Evolutionary conservation across 2,888 invertebrate genomes (phyloP), one percentile per base, ranked within the genome.

Genomic region (Patella ulyssiponensis): DNA sequence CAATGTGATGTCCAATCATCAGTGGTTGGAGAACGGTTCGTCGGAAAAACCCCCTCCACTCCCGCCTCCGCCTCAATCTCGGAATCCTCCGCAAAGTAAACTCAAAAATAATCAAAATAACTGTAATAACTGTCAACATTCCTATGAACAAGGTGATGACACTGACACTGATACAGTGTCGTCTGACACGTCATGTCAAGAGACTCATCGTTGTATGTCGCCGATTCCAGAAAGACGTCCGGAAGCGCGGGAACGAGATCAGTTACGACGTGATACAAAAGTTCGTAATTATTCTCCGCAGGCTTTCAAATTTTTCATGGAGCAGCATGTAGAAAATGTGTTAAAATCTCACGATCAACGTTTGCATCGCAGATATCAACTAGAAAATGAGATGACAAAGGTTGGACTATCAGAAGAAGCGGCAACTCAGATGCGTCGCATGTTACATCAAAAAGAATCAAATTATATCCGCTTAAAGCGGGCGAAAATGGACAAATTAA

Each of bases 231-330:
- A 98, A 89, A 94, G 98, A 54, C 87, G 97, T 90, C 96, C 96
- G 87, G 96, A 97, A 91, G 96, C 96, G 88, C 95, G 95, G 87
- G 95, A 95, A 90, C 85, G 87, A 44, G 90, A 90, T 71, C 97
- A 97, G 86, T 97, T 98, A 91, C 94, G 98, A 79, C 94, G 96
- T 82, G 97, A 97, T 90, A 96, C 96, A 85, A 96, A 96, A 92
- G 90, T 97, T 75, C 85, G 88, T 83, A 97, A 97, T 91, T 98
- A 98, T 91, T 98, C 98, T 15, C 97, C 98, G 1, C 91, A 98
- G 91, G 99, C 99, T 11, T 99, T 97, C 92, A 98, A 99, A 92
- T 99, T 99, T 92, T 99, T 96, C 92, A 99, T 99, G 99, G 99
- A 99, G 91, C 99, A 99, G 91, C 99, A 99, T 91, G 96, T 99